Evolutionary conservation across 2,888 invertebrate species (phyloP), one percentile per base, ranked within the genome.

Genomic region (Tillus elongatus): DNA sequence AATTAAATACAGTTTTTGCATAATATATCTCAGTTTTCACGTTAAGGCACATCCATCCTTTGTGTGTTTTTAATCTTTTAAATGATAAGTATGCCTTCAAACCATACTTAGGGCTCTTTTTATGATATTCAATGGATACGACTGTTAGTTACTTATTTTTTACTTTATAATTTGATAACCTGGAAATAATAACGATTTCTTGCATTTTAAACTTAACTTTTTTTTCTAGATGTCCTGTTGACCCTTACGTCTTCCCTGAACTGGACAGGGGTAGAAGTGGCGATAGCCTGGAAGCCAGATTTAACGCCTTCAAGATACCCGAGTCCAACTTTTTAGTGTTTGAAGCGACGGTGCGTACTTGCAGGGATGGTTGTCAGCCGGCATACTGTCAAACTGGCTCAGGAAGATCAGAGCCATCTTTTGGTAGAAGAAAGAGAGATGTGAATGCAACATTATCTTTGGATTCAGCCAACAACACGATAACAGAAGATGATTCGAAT

Each of bases 291-390:
- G 90, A 91, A 69, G 90, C 91, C 0, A 74, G 89, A 53, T 92
- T 92, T 63, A 90, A 91, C 62, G 91, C 91, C 1, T 92, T 91
- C 60, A 92, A 91, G 67, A 90, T 92, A 46, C 91, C 91, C 0
- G 91, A 91, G 67, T 91, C 91, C 0, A 91, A 91, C 64, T 90
- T 90, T 71, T 67, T 92, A 49, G 88, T 91, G 1, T 92, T 92
- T 56, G 91, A 92, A 66, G 91, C 91, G 1, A 91, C 87, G 0
- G 91, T 92, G 0, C 71, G 86, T 38, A 88, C 89, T 1, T 92
- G 91, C 52, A 71, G 88, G 28, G 88, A 89, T 33, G 88, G 89
- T 4, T 92, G 91, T 56, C 88, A 89, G 58, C 90, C 91, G 30
- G 89, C 89, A 6, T 88, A 87, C 53, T 90, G 90, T 56, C 82